Conservation (phyloP, 2,113 vertebrate species). For the Lophochroa leadbeateri region DNA sequence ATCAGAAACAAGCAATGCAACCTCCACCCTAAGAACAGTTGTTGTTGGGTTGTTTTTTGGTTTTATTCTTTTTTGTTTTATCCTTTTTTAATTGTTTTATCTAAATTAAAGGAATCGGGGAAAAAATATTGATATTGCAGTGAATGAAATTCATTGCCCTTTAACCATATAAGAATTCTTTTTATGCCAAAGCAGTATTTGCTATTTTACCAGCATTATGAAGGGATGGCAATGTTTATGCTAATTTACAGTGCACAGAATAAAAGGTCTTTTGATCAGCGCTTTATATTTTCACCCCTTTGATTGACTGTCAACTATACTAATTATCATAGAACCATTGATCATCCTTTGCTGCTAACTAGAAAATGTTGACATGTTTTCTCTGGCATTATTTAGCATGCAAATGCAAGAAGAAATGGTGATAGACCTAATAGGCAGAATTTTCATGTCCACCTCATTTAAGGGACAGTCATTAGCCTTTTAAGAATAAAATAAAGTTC, state of each 20-base stretch:
- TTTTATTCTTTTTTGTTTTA: neutral
- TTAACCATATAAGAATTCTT: neutral
- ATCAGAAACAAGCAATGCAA: neutral
- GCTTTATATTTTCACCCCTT: slow-evolving; percentile 53
- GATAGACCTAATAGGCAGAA: neutral
- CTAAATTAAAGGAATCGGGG: neutral
- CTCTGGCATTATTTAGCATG: slow-evolving; percentile 18
- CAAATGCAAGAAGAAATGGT: neutral
- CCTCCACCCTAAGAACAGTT: neutral
- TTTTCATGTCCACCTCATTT: neutral
- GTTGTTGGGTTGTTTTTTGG: neutral
- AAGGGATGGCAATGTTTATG: slow-evolving; percentile 20
- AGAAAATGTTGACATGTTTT: slow-evolving; percentile 34
- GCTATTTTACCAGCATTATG: neutral
- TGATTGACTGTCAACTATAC: slow-evolving; percentile 53
- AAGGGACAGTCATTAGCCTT: neutral
- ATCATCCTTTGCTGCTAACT: slow-evolving; percentile 48
- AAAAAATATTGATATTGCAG: neutral
- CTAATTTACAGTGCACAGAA: slow-evolving; percentile 52
- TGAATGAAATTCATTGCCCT: neutral
- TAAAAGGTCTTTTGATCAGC: slow-evolving; percentile 61
- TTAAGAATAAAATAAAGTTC: neutral
- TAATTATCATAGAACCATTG: slow-evolving; percentile 59
- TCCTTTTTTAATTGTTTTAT: neutral
- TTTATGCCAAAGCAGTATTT: neutral